phyloP scores from a whole-genome alignment of 2,797 vertebrate species.

The Scomberomorus guttatus region DNA sequence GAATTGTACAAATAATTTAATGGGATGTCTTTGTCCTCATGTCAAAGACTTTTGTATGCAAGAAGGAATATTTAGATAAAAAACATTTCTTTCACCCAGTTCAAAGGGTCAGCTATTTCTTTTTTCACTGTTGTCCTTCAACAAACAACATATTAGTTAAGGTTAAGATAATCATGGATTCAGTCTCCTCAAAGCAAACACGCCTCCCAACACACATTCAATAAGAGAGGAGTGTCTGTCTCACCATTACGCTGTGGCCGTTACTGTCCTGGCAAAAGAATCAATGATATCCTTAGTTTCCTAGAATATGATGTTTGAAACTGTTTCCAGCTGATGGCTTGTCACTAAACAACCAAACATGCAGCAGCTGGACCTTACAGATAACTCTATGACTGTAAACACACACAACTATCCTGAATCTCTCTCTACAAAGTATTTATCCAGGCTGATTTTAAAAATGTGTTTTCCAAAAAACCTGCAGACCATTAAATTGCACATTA shows the following conservation, averaged over 20 bases:
- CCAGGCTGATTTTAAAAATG: constrained; percentile 22
- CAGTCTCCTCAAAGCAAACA: neutral
- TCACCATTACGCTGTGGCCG: neutral
- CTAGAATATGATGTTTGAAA: neutral
- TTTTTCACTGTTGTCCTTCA: neutral
- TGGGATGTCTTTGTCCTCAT: neutral
- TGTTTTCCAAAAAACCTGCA: constrained; percentile 12
- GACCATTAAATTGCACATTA: constrained; percentile 47
- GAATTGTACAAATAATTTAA: neutral
- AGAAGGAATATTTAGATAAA: neutral
- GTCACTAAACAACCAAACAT: neutral
- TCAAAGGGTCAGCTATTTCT: neutral
- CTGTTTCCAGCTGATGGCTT: constrained; percentile 3
- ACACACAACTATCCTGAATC: neutral
- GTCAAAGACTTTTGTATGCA: neutral
- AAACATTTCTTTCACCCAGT: neutral
- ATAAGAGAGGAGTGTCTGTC: neutral
- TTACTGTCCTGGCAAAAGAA: neutral
- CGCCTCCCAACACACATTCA: neutral
- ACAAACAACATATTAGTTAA: neutral
- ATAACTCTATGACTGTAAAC: constrained; percentile 27
- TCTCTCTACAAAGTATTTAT: constrained; percentile 18
- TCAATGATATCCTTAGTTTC: neutral
- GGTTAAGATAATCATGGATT: neutral
- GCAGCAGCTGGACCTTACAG: constrained; percentile 25